These are phyloP conservation scores for Agapornis canus DNA, from an alignment of 2,797 vertebrate species.

Conservation along the genomic window DNA sequence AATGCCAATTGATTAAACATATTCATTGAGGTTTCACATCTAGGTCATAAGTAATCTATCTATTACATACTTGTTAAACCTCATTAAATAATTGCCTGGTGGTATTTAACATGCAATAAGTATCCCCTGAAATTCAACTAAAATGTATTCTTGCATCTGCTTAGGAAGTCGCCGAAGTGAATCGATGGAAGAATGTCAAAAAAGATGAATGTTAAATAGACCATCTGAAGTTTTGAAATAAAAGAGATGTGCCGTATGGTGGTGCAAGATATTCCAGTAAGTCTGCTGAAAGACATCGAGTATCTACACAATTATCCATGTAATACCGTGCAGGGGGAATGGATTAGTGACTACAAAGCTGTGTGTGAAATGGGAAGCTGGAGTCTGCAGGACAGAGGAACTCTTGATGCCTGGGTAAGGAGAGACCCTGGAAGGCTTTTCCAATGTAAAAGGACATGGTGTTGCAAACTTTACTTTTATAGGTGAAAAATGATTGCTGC, in stretches of 20 bases:
- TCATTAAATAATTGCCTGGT: constrained; percentile 72
- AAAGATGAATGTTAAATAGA: neutral
- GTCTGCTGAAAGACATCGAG: neutral
- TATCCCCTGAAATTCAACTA: constrained; percentile 45
- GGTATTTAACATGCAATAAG: constrained; percentile 71
- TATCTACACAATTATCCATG: neutral
- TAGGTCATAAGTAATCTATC: constrained; percentile 61
- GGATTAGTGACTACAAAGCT: neutral
- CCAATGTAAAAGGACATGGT: neutral
- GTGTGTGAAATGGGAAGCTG: neutral
- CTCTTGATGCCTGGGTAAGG: neutral
- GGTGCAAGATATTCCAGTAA: neutral
- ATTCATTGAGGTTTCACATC: constrained; percentile 59
- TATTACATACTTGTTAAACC: constrained; percentile 62
- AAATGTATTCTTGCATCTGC: constrained; percentile 63
- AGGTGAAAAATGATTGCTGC: neutral
- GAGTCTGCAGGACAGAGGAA: neutral
- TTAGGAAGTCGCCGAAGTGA: constrained; percentile 19
- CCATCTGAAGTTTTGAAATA: neutral
- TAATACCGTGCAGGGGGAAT: neutral
- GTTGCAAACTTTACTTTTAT: neutral
- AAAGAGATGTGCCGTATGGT: neutral
- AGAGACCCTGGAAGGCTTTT: neutral
- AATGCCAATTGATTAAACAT: constrained; percentile 69
- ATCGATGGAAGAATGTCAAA: neutral